Conservation (phyloP, 2,888 invertebrate species). For the Ectobius pallidus region DNA sequence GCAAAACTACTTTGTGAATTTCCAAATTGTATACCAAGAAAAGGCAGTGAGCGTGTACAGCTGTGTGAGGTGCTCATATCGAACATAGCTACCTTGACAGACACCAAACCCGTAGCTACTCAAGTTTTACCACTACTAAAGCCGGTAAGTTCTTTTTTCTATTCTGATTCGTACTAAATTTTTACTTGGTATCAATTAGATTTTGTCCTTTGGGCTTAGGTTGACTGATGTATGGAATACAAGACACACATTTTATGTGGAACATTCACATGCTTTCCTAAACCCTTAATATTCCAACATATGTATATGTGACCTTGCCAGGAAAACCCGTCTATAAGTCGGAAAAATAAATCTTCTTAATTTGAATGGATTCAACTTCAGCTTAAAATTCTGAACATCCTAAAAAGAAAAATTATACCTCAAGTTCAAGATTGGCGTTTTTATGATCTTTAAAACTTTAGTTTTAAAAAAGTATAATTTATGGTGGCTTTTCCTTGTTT, state of each 20-base stretch:
- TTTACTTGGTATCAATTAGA: neutral
- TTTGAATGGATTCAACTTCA: no score
- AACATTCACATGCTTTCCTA: neutral
- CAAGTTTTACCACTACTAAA: neutral
- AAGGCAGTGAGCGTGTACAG: neutral
- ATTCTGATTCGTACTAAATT: neutral
- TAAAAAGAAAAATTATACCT: neutral
- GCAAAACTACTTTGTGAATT: neutral
- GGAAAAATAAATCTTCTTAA: no score
- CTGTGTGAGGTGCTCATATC: constrained; percentile 1
- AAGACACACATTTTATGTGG: neutral
- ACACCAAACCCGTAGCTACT: neutral
- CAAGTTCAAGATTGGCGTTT: no score
- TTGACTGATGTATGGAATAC: neutral
- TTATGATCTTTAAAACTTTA: no score
- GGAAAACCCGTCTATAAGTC: no score
- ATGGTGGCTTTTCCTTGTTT: no score
- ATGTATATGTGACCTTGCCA: no score
- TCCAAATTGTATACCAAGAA: constrained; percentile 3
- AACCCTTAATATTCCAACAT: neutral
- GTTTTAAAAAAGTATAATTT: no score
- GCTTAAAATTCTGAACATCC: neutral
- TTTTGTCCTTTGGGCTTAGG: neutral
- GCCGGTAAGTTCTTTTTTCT: neutral
- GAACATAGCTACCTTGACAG: neutral